Percentiles rank a stretch among this genome's conserved stretches.
These are phyloP conservation scores for Achatina immaculata DNA, from an alignment of 1,140 invertebrate genomes.

Conservation along the genomic window DNA sequence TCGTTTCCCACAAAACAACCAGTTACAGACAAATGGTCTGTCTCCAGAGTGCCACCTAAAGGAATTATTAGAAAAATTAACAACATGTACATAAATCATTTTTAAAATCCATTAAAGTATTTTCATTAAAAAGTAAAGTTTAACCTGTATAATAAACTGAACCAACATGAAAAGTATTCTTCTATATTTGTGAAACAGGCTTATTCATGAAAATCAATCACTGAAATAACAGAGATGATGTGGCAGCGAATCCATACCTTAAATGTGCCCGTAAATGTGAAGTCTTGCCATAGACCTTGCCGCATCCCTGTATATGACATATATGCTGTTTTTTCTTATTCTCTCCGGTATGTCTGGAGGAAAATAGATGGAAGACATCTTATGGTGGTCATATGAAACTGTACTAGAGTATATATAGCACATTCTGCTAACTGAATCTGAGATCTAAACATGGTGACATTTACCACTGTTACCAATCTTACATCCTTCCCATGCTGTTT, in stretches of 20 bases:
- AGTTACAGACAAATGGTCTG: conserved; percentile 79
- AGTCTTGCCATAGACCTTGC: conserved; percentile 97
- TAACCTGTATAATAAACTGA: background rate
- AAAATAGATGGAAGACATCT: too few relatives aligned
- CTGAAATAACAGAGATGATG: too few relatives aligned
- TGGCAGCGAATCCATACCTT: conserved; percentile 73
- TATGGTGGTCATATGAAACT: too few relatives aligned
- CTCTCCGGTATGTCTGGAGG: conserved; percentile 45
- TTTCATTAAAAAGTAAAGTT: background rate
- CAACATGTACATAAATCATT: background rate
- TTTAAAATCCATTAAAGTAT: background rate
- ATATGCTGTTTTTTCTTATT: conserved; percentile 85
- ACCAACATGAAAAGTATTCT: too few relatives aligned
- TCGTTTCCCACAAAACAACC: conserved; percentile 87
- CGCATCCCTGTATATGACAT: conserved; percentile 95
- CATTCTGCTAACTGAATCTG: too few relatives aligned
- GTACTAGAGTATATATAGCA: too few relatives aligned
- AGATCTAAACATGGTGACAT: too few relatives aligned
- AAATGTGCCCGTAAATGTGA: conserved; percentile 94
- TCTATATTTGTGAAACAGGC: too few relatives aligned
- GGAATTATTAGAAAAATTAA: conserved; percentile 1
- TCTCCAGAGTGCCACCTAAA: conserved; percentile 70
- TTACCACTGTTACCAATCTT: too few relatives aligned
- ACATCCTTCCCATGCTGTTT: too few relatives aligned
- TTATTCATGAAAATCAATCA: too few relatives aligned